Evolutionary conservation across 2,797 vertebrate genomes (phyloP).

Genomic region (Cichlasoma orientale): DNA sequence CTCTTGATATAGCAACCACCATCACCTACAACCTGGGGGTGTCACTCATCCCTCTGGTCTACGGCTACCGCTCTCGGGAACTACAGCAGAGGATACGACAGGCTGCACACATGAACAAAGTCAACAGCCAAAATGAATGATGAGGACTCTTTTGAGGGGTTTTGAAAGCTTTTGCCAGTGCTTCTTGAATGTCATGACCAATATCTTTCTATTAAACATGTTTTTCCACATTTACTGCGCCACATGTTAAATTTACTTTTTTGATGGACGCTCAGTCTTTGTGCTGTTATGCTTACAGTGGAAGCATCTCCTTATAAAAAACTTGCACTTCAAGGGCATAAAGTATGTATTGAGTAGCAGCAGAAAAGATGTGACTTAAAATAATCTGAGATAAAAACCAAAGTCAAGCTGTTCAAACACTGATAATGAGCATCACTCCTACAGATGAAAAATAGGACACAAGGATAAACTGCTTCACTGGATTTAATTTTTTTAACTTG

Average conservation of each 20-base stretch:
- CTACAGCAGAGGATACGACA: slow-evolving; percentile 47
- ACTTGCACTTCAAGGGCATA: too few species aligned
- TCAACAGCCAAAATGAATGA: background rate
- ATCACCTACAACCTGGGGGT: slow-evolving; percentile 43
- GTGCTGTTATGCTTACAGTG: background rate
- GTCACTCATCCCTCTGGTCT: slow-evolving; percentile 58
- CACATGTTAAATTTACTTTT: too few species aligned
- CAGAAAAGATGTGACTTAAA: background rate
- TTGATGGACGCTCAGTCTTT: background rate
- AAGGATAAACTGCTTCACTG: slow-evolving; percentile 54
- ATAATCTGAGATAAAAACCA: background rate
- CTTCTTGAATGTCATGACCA: too few species aligned
- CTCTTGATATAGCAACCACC: slow-evolving; percentile 30
- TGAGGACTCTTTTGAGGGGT: background rate
- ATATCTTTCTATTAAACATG: too few species aligned
- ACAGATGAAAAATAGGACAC: background rate
- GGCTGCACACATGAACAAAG: background rate
- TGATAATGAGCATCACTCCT: background rate
- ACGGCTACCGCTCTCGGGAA: slow-evolving; percentile 57
- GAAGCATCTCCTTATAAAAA: background rate
- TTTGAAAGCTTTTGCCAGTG: background rate
- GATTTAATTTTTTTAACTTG: slow-evolving; percentile 66
- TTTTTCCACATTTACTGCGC: too few species aligned
- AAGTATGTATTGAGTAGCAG: background rate
- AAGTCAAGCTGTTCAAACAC: slow-evolving; percentile 11